Evolutionary conservation across 2,888 invertebrate genomes (phyloP), one percentile per base, ranked within the genome.

Genomic region (Melanchra persicariae): DNA sequence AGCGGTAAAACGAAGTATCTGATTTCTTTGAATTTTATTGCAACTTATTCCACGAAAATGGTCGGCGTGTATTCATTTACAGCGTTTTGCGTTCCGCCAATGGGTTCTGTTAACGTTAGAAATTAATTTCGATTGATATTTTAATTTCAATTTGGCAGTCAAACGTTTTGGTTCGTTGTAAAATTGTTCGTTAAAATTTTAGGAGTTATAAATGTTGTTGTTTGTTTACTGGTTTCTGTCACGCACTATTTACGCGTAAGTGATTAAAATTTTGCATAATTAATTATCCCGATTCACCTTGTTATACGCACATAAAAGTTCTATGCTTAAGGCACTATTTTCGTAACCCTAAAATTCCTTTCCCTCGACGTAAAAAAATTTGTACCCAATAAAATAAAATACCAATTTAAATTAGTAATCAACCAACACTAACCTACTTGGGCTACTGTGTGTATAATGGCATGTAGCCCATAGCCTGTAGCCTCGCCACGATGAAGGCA

Each of bases 401-500:
- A 64, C 67, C 37, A 74, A 74, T 79, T 79, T 82, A 82, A 82
- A 79, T 79, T 74, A 79, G 40, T 79, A 79, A 79, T 82, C 43
- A 79, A 73, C 67, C n/a, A 34, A 58, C 67, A 52, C 74, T 61
- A 49, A 52, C 51, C 43, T 51, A 60, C 47, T 60, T 49, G 52
- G 62, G 47, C 40, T 47, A 58, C 45, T 47, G 17, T 64, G 47
- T 60, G 17, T 81, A 49, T 63, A 26, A 22, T 51, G 61, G 63
- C 63, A 43, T 63, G 68, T 51, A 34, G 40, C 19, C 8, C 19
- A 19, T 54, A 47, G 77, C 61, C 78, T 57, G 66, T 71, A 79
- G 79, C 79, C 67, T 68, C 74, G 79, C 61, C 81, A 79, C 92
- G 91, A 95, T 94, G 91, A 92, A 94, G 94, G 91, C 94, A 95